Conservation (phyloP, 2,888 invertebrate species). For the Sericinus montela region DNA sequence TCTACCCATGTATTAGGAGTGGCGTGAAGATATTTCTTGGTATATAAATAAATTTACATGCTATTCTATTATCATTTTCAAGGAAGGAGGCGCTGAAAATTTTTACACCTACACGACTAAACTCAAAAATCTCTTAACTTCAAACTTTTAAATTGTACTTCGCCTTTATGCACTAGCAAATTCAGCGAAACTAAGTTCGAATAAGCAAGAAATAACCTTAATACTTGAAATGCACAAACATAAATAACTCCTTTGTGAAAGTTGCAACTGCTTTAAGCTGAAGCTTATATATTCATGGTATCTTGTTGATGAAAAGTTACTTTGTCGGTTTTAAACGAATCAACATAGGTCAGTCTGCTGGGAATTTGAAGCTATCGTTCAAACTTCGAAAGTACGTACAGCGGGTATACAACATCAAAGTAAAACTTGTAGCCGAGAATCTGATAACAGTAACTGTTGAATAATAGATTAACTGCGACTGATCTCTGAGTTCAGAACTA, state of each 20-base stretch:
- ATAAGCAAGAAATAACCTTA: not conserved
- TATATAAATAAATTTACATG: too few relatives aligned
- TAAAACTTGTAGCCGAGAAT: constrained; percentile 21
- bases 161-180: too few relatives aligned
- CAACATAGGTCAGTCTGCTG: constrained; percentile 8
- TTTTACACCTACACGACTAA: too few relatives aligned
- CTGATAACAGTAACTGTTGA: constrained; percentile 17
- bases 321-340: constrained; percentile 8
- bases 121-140: too few relatives aligned
- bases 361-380: constrained; percentile 6
- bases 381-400: constrained; percentile 3
- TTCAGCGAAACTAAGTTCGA: too few relatives aligned
- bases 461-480: constrained; percentile 7
- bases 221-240: constrained; percentile 2
- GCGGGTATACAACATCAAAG: constrained; percentile 20
- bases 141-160: too few relatives aligned
- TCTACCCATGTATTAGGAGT: too few relatives aligned
- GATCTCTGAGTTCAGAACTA: not conserved
- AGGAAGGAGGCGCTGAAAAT: too few relatives aligned
- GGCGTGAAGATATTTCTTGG: too few relatives aligned
- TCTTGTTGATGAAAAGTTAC: constrained; percentile 13
- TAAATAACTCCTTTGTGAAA: constrained; percentile 13
- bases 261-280: not conserved
- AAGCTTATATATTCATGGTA: constrained; percentile 9
- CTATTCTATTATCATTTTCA: too few relatives aligned